Conservation (phyloP, 2,888 invertebrate genomes). For the Machimus rusticus region DNA sequence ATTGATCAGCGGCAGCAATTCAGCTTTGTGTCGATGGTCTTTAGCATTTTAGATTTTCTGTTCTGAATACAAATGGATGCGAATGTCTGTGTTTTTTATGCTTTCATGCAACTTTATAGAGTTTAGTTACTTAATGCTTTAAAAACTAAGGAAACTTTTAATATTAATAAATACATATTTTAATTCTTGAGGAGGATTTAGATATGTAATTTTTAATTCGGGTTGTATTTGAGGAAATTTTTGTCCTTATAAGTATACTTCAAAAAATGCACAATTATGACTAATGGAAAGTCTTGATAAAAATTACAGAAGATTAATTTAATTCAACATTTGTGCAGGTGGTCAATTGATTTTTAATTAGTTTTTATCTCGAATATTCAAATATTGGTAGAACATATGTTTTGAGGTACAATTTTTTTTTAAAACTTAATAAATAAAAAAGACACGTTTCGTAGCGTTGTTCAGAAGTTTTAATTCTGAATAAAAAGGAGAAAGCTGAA, state of each 20-base stretch:
- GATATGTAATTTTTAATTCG: neutral
- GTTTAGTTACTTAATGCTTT: neutral
- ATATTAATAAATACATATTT: neutral
- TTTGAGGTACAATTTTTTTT: too few relatives aligned
- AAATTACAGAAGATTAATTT: neutral
- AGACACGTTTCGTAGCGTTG: too few relatives aligned
- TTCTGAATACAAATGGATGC: constrained; percentile 49
- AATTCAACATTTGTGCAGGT: too few relatives aligned
- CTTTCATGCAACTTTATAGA: neutral
- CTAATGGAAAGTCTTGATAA: neutral
- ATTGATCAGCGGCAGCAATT: constrained; percentile 52
- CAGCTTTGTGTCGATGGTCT: constrained; percentile 60
- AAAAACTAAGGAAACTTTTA: neutral
- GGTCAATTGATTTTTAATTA: too few relatives aligned
- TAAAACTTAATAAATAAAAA: too few relatives aligned
- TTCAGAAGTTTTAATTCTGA: too few relatives aligned
- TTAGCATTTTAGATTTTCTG: constrained; percentile 62
- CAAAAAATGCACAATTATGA: neutral
- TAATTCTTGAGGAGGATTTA: neutral
- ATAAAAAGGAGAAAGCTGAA: too few relatives aligned
- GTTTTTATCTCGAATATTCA: too few relatives aligned
- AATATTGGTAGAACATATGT: too few relatives aligned
- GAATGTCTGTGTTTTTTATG: neutral
- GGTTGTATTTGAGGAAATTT: neutral
- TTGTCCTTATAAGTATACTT: neutral